Percentiles rank a stretch among this genome's conserved stretches.
Conservation (phyloP, 1,140 invertebrate genomes). For the Sycophila sp. region DNA sequence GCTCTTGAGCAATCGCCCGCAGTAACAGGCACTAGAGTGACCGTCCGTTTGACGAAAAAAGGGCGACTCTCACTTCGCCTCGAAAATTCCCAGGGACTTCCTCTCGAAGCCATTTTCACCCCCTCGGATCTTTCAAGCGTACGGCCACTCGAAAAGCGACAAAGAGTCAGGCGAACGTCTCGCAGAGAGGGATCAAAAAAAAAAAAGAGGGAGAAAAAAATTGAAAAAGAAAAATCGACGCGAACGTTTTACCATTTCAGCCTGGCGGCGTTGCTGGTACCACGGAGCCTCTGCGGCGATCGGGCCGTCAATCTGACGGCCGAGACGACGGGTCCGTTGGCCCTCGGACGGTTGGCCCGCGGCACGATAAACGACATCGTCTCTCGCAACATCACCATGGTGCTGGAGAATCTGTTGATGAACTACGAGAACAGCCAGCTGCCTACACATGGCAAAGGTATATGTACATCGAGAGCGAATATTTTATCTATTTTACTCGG, state of each 20-base stretch:
- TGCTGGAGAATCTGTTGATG: slow-evolving; percentile 86
- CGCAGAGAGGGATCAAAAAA: not conserved
- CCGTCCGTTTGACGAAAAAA: too few relatives aligned
- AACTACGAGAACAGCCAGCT: slow-evolving; percentile 92
- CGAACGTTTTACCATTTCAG: slow-evolving; percentile 37
- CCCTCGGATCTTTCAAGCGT: not conserved
- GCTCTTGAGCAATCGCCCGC: too few relatives aligned
- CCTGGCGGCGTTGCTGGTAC: slow-evolving; percentile 45
- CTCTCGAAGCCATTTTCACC: too few relatives aligned
- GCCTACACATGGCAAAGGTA: slow-evolving; percentile 85
- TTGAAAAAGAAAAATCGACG: not conserved
- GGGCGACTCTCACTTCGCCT: not conserved
- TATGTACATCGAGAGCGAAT: too few relatives aligned
- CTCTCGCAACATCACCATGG: slow-evolving; percentile 82
- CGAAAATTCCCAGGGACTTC: too few relatives aligned
- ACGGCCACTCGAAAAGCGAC: not conserved
- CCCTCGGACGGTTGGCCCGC: slow-evolving; percentile 58
- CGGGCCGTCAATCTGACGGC: slow-evolving; percentile 42
- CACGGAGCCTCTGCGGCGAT: slow-evolving; percentile 48
- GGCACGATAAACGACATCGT: slow-evolving; percentile 75
- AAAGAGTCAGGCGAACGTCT: too few relatives aligned
- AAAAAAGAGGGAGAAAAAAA: not conserved
- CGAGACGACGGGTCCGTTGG: slow-evolving; percentile 8
- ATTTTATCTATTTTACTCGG: too few relatives aligned
- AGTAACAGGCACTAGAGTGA: too few relatives aligned